Conservation (phyloP, 1,140 invertebrate species). For the Bombus turneri region DNA sequence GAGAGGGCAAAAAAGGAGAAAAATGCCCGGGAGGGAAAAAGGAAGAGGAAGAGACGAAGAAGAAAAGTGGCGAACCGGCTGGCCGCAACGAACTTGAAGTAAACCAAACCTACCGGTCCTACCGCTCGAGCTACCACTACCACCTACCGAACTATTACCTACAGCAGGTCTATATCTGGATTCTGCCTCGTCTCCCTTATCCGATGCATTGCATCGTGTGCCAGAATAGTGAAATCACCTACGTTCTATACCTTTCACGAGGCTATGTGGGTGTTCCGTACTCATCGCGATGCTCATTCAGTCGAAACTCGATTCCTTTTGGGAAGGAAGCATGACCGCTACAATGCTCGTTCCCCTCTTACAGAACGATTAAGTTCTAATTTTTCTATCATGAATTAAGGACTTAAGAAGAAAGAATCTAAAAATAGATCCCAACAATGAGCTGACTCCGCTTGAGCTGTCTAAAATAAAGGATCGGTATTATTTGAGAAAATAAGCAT, state of each 20-base stretch:
- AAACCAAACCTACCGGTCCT: constrained; percentile 73
- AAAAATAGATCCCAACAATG: background rate
- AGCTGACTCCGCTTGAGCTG: too few species aligned
- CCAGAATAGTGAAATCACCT: constrained; percentile 57
- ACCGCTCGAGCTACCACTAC: constrained; percentile 64
- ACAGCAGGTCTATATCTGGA: constrained; percentile 60
- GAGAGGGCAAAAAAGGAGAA: constrained; percentile 35
- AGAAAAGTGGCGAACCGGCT: constrained; percentile 65
- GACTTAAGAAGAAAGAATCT: too few species aligned
- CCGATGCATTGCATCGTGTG: constrained; percentile 29
- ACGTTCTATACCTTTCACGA: constrained; percentile 14
- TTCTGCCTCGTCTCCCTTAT: constrained; percentile 49
- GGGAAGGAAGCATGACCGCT: background rate
- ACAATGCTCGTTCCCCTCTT: background rate
- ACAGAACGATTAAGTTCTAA: background rate
- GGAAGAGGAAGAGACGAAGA: constrained; percentile 47
- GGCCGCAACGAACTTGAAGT: constrained; percentile 64
- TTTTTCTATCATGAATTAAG: background rate
- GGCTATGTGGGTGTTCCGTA: constrained; percentile 40
- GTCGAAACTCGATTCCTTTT: background rate
- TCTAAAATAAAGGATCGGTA: background rate
- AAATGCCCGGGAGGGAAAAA: constrained; percentile 25
- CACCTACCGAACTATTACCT: constrained; percentile 62
- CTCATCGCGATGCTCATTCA: background rate
- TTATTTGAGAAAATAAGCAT: background rate